Evolutionary conservation across 1,140 invertebrate genomes (phyloP), one percentile per base, ranked within the genome.

Genomic region (Argopecten irradians): DNA sequence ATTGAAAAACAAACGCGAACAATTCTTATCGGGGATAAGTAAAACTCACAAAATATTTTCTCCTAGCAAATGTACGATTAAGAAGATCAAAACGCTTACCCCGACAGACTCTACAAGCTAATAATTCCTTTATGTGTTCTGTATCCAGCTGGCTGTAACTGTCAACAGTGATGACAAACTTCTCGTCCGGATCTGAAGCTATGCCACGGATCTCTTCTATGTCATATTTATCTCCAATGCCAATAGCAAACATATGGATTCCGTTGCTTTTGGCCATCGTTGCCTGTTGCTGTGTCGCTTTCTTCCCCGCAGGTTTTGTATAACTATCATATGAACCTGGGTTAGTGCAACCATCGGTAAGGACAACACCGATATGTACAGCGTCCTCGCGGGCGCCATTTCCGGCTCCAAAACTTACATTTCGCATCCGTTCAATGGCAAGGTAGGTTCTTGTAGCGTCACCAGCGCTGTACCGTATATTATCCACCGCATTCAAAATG

Each of bases 321-420:
- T 89, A 91, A 14, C 86, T 82, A 41, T 88, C 87, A 34, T 86
- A 83, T 2, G 55, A 36, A 8, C 89, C 89, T 3, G 89, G 89
- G 34, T 92, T 91, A 0, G 93, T 93, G n/a, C 82, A 87, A n/a
- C 94, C 94, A 88, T 94, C 94, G 3, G 94, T 94, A 41, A 94
- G 89, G 8, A 94, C 89, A 83, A 94, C 89, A 22, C 87, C 92
- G 39, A 94, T 88, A 35, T 93, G 91, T 11, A 90, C 32, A 0
- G 92, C 93, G 28, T 90, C 88, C 0, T 71, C 82, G 33, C 94
- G 39, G 14, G 86, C 92, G 14, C 93, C 93, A 55, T 90, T 89
- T 87, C 83, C 82, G 13, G 85, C 82, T 8, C 39, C 43, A 85
- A 92, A 92, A 41, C 92, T 84, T 1, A 84, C 55, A 7, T 86